Base-by-base conservation (phyloP, 2,113 vertebrate species). In the Ranitomeya variabilis region DNA sequence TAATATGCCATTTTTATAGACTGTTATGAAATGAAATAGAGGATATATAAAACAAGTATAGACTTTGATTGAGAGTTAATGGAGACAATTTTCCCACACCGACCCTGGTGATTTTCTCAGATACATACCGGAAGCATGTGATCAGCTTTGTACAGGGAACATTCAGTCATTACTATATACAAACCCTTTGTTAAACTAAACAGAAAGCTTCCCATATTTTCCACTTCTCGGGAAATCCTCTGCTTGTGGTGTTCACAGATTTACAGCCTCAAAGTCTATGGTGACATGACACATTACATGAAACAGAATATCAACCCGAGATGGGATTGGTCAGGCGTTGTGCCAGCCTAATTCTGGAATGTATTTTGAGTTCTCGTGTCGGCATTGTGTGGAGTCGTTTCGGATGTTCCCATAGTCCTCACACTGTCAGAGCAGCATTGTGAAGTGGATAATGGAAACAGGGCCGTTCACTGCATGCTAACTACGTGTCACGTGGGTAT, bases 1-100 rank as follows among this genome's bases (percentile, higher is more conserved):
- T 45, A 45, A 45, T 45, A 45, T 45, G 37, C 37, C 37, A 4
- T 45, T 45, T 45, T 45, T 45, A 45, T 45, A 45, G 37, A 45
- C 37, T 45, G 37, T 3, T 5, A 45, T 45, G 1, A 45, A 45
- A 45, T 45, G 37, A 45, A 45, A 45, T 45, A 45, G 37, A 5
- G 1, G 5, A 45, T 45, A 5, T 45, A 45, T 45, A 45, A 45
- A 45, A 45, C 37, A 45, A 45, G 5, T 45, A 5, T 45, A 45
- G 37, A 45, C 37, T 45, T 3, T 45, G 37, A 45, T 45, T 45
- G 26, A 31, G 26, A 31, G 26, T 31, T 71, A 77, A 15, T 85
- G 4, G 2, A 83, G 55, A 83, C 91, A 88, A 91, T 87, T 0
- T 88, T 83, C 57, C 80, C 90, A 87, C 31, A 18, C 57, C 19